Evolutionary conservation across 2,888 invertebrate genomes (phyloP).

Genomic region (Crioceris asparagi): DNA sequence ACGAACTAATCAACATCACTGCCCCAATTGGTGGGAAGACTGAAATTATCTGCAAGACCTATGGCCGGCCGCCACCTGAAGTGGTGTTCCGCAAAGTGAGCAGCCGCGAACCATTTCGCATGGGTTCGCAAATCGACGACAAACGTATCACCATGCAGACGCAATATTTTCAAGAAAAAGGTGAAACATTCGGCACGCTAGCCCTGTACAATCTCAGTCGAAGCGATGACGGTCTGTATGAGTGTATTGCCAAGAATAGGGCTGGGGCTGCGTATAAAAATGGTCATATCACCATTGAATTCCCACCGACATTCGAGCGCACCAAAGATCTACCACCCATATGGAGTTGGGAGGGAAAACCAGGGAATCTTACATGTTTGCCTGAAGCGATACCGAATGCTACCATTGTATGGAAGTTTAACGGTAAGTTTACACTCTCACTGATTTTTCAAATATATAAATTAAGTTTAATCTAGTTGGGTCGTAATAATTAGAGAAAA

Average conservation of each 20-base stretch:
- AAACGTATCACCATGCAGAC: constrained; percentile 37
- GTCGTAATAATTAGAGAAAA: no score
- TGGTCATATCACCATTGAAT: constrained; percentile 75
- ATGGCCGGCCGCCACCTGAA: constrained; percentile 69
- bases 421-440: no score
- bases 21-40: constrained; percentile 51
- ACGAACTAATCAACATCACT: constrained; percentile 64
- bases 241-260: constrained; percentile 72
- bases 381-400: constrained; percentile 86
- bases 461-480: no score
- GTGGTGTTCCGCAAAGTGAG: constrained; percentile 73
- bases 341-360: constrained; percentile 73
- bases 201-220: constrained; percentile 55
- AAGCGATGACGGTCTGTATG: constrained; percentile 79
- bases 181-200: constrained; percentile 54
- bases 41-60: constrained; percentile 63
- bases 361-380: constrained; percentile 76
- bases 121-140: constrained; percentile 52
- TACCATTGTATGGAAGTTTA: constrained; percentile 74
- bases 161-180: constrained; percentile 39
- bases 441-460: no score
- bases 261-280: constrained; percentile 63
- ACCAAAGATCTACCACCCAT: constrained; percentile 59
- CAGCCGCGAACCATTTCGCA: constrained; percentile 48
- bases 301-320: constrained; percentile 67